Evolutionary conservation across 1,140 invertebrate species (phyloP), one percentile per base, ranked within the genome.

Genomic region (Drosophila erecta): DNA sequence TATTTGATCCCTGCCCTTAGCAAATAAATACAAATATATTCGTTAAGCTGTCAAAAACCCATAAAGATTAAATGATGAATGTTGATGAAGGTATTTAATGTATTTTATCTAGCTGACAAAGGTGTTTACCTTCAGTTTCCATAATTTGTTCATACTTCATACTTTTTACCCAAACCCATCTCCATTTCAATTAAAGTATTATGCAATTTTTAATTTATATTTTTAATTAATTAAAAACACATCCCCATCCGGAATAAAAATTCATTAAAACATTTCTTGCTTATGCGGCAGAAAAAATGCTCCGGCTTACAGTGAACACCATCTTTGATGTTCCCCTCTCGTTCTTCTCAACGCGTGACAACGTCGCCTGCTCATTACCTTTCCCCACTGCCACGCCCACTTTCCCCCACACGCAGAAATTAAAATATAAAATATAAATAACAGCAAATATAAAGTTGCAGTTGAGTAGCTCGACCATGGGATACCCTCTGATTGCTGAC

Each of bases 191-290:
- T 86, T 76, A 76, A 69, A 86, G 72, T 83, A 71, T 81, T 67
- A 76, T 81, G 69, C 60, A 78, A 78, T 86, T 81, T 81, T 75
- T 78, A 78, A 75, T 86, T 57, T 76, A 87, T 83, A 81, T 81
- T 87, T 86, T 81, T 81, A 79, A 81, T 86, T 86, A 87, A 86
- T 81, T 79, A 87, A 81, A 81, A 70, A 75, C 74, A 78, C 47
- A 55, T 38, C 15, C 49, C 54, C 37, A 37, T 17, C 40, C 27
- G 35, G 40, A 46, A 79, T 67, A 79, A 81, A 86, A 86, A 86
- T 81, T 87, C 83, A 87, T 87, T 67, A 71, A 86, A 86, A 87
- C 81, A 87, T 75, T 78, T 86, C 86, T 61, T 87, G 81, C 81
- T 87, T 86, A 81, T 79, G 73, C 22, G 65, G 69, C 78, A 59